phyloP scores from a whole-genome alignment of 2,888 invertebrate species.

The Callyntrura guangdongensis region DNA sequence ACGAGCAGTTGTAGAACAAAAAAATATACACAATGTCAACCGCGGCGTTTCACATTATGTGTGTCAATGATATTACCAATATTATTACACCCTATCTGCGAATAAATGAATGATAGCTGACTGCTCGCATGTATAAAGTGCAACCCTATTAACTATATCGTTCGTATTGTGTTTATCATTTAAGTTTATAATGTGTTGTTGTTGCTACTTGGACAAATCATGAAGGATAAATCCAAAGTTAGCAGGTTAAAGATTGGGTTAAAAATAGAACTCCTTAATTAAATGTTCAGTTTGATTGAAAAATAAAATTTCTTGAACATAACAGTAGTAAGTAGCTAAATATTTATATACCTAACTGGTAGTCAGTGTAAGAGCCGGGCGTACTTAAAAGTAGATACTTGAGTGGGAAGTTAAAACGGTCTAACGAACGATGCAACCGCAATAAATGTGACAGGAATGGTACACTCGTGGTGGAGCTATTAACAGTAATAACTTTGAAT shows the following conservation, averaged over 20 bases:
- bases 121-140: neutral
- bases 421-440: neutral
- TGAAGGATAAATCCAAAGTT: neutral
- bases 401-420: neutral
- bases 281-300: constrained; percentile 21
- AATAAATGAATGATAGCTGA: constrained; percentile 9
- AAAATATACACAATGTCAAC: constrained; percentile 1
- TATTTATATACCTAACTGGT: constrained; percentile 4
- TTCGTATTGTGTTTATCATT: too few relatives aligned
- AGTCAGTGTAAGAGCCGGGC: neutral
- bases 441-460: neutral
- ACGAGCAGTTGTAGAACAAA: neutral
- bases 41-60: constrained; percentile 33
- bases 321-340: neutral
- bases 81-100: neutral
- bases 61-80: constrained; percentile 50
- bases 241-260: constrained; percentile 49
- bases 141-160: neutral
- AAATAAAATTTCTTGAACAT: constrained; percentile 6
- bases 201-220: neutral
- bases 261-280: constrained; percentile 60
- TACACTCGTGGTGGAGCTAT: neutral
- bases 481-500: constrained; percentile 35
- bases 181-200: neutral
- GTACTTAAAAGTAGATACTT: constrained; percentile 22